Evolutionary conservation across 2,113 vertebrate genomes (phyloP), one percentile per base, ranked within the genome.

Genomic region (Ariopsis seemanni): DNA sequence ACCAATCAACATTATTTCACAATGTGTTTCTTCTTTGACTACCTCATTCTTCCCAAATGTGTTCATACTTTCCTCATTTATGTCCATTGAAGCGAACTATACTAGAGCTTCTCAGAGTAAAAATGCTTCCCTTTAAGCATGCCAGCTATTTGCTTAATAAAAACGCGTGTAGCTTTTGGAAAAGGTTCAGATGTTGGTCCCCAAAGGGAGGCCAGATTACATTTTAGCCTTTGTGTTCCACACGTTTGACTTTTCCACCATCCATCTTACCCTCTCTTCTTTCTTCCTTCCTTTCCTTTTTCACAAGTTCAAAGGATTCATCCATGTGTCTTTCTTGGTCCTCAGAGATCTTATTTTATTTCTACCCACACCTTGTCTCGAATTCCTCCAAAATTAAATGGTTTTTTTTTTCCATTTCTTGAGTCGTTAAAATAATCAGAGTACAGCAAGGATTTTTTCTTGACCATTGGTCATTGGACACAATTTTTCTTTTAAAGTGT

Each of bases 91-190:
- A 89, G 63, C 75, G 90, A 83, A 72, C 86, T 63, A 83, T 86
- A 88, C 88, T 88, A 27, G 88, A 89, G 89, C 81, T 55, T 92
- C 91, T 93, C 91, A 93, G 92, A 86, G 93, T 93, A 93, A 94
- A 95, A 94, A 93, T 57, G 48, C 91, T 90, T 91, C 86, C 89
- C 89, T 91, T 87, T 90, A 92, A 90, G 93, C 91, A 94, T 91
- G 92, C 91, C 92, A 94, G 91, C 92, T 95, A 95, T 95, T 94
- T 94, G 91, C 91, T 92, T 77, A 69, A 89, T 90, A 89, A 89
- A 92, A 93, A 90, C 89, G 89, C 89, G 89, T 90, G 82, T 87
- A 87, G 88, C 71, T 92, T 92, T 92, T 94, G 93, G 92, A 95
- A 88, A 90, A 81, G 34, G 83, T 92, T 93, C 93, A 91, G 90